Evolutionary conservation across 2,888 invertebrate species (phyloP).

Genomic region (Cenopis cana): DNA sequence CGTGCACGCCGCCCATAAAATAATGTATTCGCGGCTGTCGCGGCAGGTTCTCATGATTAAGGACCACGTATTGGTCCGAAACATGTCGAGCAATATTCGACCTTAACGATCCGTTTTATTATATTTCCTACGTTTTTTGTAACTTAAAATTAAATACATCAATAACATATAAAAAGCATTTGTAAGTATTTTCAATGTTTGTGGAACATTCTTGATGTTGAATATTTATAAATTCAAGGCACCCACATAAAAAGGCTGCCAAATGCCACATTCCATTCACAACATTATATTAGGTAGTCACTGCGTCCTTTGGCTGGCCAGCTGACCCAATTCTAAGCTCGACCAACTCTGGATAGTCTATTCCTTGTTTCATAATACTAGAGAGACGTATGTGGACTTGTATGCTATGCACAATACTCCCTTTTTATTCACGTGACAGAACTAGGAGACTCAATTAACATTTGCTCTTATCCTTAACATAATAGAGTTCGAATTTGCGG

Average conservation of each 20-base stretch:
- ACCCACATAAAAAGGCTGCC: slow-evolving; percentile 7
- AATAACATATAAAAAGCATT: no score
- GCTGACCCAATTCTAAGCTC: slow-evolving; percentile 35
- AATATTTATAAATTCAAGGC: neutral
- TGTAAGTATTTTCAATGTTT: no score
- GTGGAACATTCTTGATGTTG: no score
- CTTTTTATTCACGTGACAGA: neutral
- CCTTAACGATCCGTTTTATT: no score
- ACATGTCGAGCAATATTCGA: no score
- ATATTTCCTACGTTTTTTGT: no score
- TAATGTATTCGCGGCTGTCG: no score
- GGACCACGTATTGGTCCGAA: no score
- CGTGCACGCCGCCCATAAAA: no score
- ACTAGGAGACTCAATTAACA: slow-evolving; percentile 8
- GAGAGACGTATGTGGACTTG: neutral
- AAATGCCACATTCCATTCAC: slow-evolving; percentile 15
- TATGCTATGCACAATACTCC: neutral
- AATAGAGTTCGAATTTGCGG: slow-evolving; percentile 6
- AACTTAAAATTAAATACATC: no score
- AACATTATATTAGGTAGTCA: slow-evolving; percentile 26
- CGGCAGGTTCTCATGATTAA: no score
- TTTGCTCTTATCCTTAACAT: neutral
- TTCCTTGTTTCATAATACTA: neutral
- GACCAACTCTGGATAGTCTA: slow-evolving; percentile 6
- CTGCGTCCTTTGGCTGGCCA: slow-evolving; percentile 22